Conservation (phyloP, 2,888 invertebrate species). For the Lumbricus terrestris region DNA sequence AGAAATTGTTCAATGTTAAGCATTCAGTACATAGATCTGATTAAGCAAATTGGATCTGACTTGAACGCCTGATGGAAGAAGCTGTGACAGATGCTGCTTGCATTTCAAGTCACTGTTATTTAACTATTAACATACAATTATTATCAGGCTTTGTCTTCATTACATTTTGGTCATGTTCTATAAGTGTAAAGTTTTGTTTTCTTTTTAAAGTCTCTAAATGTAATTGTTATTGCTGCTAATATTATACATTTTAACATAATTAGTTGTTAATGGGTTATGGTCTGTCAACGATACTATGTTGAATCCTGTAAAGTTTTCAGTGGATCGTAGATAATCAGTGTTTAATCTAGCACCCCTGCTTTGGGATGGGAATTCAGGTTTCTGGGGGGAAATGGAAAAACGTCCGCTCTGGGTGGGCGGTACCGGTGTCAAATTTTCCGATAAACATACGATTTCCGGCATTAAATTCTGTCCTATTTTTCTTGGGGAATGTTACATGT, state of each 20-base stretch:
- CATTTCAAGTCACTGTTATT: neutral
- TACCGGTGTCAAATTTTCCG: too few species aligned
- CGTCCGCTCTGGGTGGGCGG: too few species aligned
- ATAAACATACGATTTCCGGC: too few species aligned
- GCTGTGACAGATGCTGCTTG: neutral
- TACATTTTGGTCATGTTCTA: neutral
- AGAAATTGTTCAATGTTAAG: neutral
- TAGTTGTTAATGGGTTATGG: neutral
- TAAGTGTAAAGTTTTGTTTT: neutral
- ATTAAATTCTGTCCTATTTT: too few species aligned
- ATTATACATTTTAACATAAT: neutral
- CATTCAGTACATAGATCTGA: neutral
- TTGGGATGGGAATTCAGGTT: too few species aligned
- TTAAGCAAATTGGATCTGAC: neutral
- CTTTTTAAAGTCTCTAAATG: neutral
- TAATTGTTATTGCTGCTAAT: neutral
- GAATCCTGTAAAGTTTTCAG: neutral
- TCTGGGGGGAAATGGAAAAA: too few species aligned
- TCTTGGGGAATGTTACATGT: too few species aligned
- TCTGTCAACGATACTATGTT: neutral
- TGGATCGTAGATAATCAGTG: neutral
- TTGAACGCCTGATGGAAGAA: neutral
- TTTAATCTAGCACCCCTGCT: too few species aligned
- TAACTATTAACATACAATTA: neutral
- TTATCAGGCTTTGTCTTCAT: neutral